Evolutionary conservation across 2,888 invertebrate species (phyloP).

Genomic region (Melieria omissa): DNA sequence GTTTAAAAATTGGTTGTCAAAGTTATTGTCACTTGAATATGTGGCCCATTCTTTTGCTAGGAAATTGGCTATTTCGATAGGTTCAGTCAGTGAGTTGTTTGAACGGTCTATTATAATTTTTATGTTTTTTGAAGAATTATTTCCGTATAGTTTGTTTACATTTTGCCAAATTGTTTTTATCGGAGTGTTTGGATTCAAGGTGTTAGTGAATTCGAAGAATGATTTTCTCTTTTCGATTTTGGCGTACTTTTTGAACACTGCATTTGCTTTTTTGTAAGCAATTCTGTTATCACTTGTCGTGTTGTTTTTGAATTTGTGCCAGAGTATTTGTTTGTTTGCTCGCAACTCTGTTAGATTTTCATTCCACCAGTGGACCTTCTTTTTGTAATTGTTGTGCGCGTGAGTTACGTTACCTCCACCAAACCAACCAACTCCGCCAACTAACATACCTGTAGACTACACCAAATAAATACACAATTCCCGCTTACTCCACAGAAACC

Average conservation of each 20-base stretch:
- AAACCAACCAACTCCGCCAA: too few species aligned
- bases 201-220: too few species aligned
- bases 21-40: conserved; percentile 13
- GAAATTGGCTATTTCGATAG: conserved; percentile 3
- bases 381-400: neutral
- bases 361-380: conserved; percentile 11
- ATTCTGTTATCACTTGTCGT: neutral
- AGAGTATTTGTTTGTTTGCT: neutral
- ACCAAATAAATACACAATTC: too few species aligned
- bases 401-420: too few species aligned
- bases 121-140: too few species aligned
- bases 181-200: too few species aligned
- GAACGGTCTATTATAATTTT: neutral
- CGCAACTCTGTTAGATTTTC: neutral
- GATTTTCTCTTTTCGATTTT: too few species aligned
- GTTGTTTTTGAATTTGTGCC: too few species aligned
- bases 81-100: neutral
- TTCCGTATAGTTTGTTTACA: too few species aligned
- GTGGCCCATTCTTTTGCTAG: conserved; percentile 6
- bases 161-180: too few species aligned
- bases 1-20: neutral
- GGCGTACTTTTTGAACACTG: neutral
- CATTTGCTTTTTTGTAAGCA: conserved; percentile 9
- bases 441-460: too few species aligned
- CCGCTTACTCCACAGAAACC: too few species aligned